Percentiles rank a stretch among this genome's conserved stretches.
Evolutionary conservation across 2,113 vertebrate species (phyloP).

Genomic region (Ctenomys sociabilis): DNA sequence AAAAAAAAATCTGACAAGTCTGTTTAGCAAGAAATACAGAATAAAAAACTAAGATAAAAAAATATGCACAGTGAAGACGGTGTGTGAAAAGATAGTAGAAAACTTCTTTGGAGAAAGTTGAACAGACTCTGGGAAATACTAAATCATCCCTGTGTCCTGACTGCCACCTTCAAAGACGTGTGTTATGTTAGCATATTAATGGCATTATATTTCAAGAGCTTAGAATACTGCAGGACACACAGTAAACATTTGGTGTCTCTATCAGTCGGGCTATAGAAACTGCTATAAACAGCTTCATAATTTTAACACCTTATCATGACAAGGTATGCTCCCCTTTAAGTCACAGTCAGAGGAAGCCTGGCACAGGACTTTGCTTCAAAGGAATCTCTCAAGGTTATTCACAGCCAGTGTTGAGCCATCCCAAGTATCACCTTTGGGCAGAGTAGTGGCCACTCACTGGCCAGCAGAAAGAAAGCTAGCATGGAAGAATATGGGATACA

Average conservation of each 20-base stretch:
- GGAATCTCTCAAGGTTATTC: neutral
- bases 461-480: neutral
- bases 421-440: neutral
- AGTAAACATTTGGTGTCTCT: constrained; percentile 29
- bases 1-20: neutral
- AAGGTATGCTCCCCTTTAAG: neutral
- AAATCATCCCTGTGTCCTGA: neutral
- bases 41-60: constrained; percentile 26
- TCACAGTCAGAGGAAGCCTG: neutral
- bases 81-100: neutral
- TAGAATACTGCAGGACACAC: neutral
- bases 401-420: neutral
- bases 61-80: neutral
- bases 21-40: neutral
- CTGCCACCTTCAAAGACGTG: constrained; percentile 11
- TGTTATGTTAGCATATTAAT: constrained; percentile 17
- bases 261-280: constrained; percentile 46
- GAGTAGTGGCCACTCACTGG: neutral
- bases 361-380: neutral
- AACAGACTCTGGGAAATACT: neutral
- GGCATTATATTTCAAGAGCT: constrained; percentile 56
- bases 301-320: constrained; percentile 40
- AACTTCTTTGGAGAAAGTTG: neutral
- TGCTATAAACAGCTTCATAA: constrained; percentile 45
- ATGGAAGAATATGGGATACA: neutral